Percentiles rank a stretch among this genome's conserved stretches.
Evolutionary conservation across 2,797 vertebrate genomes (phyloP).

Genomic region (Hydrophis major): DNA sequence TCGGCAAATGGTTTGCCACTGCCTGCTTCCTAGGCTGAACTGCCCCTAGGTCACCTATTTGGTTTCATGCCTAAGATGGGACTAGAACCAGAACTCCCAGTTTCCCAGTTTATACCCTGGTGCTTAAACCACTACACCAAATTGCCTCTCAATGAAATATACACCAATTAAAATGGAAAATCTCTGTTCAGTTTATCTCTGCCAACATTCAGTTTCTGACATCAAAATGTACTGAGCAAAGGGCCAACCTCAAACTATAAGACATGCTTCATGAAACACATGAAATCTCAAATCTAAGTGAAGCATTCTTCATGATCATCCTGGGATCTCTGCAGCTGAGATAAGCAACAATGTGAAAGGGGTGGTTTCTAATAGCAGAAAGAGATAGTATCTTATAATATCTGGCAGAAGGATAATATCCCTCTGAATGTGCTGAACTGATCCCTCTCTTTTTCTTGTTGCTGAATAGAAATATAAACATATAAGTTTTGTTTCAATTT

Average conservation of each 20-base stretch:
- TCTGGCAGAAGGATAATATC: not conserved
- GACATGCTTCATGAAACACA: not conserved
- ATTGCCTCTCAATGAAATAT: not conserved
- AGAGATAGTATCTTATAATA: not conserved
- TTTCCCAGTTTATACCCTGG: not conserved
- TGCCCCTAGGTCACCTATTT: not conserved
- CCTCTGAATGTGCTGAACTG: not conserved
- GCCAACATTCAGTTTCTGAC: not conserved
- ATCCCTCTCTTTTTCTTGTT: not conserved
- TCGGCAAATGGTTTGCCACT: not conserved
- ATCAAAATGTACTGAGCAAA: not conserved
- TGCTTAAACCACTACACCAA: not conserved
- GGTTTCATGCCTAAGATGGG: not conserved
- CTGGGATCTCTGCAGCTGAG: not conserved
- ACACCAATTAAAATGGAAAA: not conserved
- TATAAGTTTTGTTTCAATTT: not conserved
- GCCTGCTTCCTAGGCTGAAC: not conserved
- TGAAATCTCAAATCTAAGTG: not conserved
- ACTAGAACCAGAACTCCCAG: not conserved
- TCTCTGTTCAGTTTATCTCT: not conserved
- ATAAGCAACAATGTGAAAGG: not conserved
- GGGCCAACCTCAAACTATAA: not conserved
- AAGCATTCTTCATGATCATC: not conserved
- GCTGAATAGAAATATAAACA: not conserved
- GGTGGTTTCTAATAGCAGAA: not conserved